These are phyloP conservation scores for Osedax frankpressi DNA, from an alignment of 2,888 invertebrate species.

Conservation along the genomic window DNA sequence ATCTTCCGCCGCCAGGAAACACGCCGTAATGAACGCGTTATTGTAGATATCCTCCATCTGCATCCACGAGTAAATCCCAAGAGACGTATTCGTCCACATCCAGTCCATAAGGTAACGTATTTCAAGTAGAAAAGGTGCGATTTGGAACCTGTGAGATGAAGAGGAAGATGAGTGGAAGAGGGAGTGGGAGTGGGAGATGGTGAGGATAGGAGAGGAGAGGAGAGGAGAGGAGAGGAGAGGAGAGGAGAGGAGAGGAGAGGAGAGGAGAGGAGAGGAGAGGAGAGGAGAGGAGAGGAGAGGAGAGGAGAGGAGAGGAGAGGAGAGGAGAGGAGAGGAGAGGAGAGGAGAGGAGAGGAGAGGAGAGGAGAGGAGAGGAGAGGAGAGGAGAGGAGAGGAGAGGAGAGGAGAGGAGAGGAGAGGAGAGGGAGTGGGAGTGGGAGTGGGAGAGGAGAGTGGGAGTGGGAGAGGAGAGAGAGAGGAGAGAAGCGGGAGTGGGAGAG, in stretches of 20 bases:
- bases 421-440: too few relatives aligned
- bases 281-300: conserved; percentile 20
- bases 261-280: conserved; percentile 20
- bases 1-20: conserved; percentile 24
- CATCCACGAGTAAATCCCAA: conserved; percentile 75
- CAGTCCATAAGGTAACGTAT: conserved; percentile 93
- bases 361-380: conserved; percentile 20
- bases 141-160: conserved; percentile 69
- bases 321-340: conserved; percentile 20
- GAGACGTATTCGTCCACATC: conserved; percentile 98
- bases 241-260: conserved; percentile 20
- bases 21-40: conserved; percentile 58
- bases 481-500: conserved; percentile 14
- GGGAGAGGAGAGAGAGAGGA: conserved; percentile 22
- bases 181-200: too few relatives aligned
- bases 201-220: too few relatives aligned
- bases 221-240: too few relatives aligned
- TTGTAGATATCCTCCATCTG: conserved; percentile 99
- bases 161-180: too few relatives aligned
- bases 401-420: conserved; percentile 21
- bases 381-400: conserved; percentile 16
- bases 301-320: conserved; percentile 20
- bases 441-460: too few relatives aligned
- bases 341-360: conserved; percentile 19
- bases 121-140: conserved; percentile 90